Evolutionary conservation across 2,888 invertebrate genomes (phyloP), one percentile per base, ranked within the genome.

Genomic region (Azorinus chamasolen): DNA sequence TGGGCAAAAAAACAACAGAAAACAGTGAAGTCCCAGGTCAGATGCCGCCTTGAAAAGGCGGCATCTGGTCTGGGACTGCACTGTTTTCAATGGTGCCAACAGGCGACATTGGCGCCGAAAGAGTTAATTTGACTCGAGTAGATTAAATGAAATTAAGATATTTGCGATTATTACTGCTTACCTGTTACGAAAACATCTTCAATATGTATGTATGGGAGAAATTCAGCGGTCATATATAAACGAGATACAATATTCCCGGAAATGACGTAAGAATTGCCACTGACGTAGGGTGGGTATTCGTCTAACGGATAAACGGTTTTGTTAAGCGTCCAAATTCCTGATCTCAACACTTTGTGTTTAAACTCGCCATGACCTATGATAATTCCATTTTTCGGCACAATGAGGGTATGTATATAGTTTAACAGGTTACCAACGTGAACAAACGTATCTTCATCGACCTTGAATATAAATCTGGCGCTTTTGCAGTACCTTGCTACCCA

Each of bases 161-260:
- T n/a, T n/a, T n/a, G n/a, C n/a, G n/a, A n/a, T n/a, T n/a, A n/a
- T n/a, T n/a, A n/a, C n/a, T n/a, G n/a, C n/a, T 32, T 32, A 32
- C 90, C 90, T 3, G 90, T 89, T 10, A 90, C 79, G 48, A 84
- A 88, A 6, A 84, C 90, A 50, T 90, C 90, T 61, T 89, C 90
- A 27, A 89, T 83, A 1, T 83, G 80, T 10, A 89, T 57, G 50
- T 85, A 79, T 1, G 85, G 86, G 59, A 88, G 39, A 27, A 82
- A 75, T 32, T 83, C 79, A 0, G 88, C 83, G 5, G 74, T 62
- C 27, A 65, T 70, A 24, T 83, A 71, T 20, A 89, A 57, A 20
- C 74, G 46, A 18, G 70, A 6, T 0, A 81, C 73, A 3, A 86
- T 83, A 16, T 83, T 79, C 14, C 64, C 70, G 46, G 85, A 86